Evolutionary conservation across 2,797 vertebrate genomes (phyloP).

Genomic region (Odontamblyopus rebecca): DNA sequence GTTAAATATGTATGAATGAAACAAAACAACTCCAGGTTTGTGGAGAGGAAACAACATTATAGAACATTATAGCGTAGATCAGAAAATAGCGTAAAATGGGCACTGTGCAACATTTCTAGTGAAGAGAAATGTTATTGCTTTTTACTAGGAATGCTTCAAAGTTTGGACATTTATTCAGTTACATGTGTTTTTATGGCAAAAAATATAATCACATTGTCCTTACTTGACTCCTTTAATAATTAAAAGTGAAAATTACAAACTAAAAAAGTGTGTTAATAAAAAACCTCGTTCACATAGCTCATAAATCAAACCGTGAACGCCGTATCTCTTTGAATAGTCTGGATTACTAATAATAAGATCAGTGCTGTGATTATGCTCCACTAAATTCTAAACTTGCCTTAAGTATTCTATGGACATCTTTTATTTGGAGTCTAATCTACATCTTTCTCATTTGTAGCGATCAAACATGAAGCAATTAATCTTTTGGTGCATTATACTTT

Average conservation of each 20-base stretch:
- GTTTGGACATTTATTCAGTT: too few relatives aligned
- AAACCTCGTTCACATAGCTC: not conserved
- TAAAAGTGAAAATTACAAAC: not conserved
- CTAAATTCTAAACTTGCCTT: conserved; percentile 13
- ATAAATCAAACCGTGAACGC: conserved; percentile 1
- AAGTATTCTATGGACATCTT: conserved; percentile 32
- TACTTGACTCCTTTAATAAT: not conserved
- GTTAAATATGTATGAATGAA: too few relatives aligned
- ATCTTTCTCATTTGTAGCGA: conserved; percentile 25
- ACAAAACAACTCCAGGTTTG: too few relatives aligned
- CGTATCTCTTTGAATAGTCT: not conserved
- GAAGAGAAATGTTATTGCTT: too few relatives aligned
- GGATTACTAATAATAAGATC: not conserved
- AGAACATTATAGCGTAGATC: too few relatives aligned
- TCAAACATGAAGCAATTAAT: conserved; percentile 30
- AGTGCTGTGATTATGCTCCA: not conserved
- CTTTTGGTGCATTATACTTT: conserved; percentile 31
- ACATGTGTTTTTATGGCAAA: too few relatives aligned
- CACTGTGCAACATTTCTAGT: too few relatives aligned
- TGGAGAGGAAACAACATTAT: too few relatives aligned
- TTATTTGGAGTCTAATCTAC: conserved; percentile 28
- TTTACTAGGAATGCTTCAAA: too few relatives aligned
- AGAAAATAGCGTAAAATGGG: too few relatives aligned
- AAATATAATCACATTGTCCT: not conserved
- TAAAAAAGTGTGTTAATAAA: not conserved